Percentiles rank a stretch among this genome's conserved stretches.
Evolutionary conservation across 2,113 vertebrate genomes (phyloP).

Genomic region (Amphiprion percula): DNA sequence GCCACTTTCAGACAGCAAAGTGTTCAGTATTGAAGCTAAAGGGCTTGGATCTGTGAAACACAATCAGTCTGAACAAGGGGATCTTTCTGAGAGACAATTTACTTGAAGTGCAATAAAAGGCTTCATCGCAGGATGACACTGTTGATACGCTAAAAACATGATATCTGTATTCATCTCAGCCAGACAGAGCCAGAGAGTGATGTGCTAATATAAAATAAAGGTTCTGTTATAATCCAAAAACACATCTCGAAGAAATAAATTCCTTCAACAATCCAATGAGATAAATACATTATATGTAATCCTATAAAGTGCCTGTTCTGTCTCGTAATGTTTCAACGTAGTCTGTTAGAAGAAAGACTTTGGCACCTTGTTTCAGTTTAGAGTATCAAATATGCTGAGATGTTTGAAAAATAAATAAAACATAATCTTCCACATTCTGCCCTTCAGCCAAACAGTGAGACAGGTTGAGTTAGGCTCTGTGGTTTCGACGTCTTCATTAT

Average conservation of each 20-base stretch:
- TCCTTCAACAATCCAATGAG: neutral
- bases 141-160: neutral
- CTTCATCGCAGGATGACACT: neutral
- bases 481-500: neutral
- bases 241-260: neutral
- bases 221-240: neutral
- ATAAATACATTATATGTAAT: neutral
- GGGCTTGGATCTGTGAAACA: neutral
- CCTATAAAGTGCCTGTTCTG: neutral
- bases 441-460: neutral
- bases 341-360: neutral
- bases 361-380: neutral
- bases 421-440: neutral
- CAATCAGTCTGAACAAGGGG: too few species aligned
- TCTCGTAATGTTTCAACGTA: neutral
- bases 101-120: neutral
- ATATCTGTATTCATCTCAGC: neutral
- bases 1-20: conserved; percentile 22
- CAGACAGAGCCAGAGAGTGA: too few species aligned
- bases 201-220: neutral
- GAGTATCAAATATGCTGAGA: neutral
- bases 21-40: neutral
- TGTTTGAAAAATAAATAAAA: neutral
- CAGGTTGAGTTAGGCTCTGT: neutral
- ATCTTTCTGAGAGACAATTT: too few species aligned